These are phyloP conservation scores for Ophion obscuratus DNA, from an alignment of 2,888 invertebrate species.

Conservation along the genomic window DNA sequence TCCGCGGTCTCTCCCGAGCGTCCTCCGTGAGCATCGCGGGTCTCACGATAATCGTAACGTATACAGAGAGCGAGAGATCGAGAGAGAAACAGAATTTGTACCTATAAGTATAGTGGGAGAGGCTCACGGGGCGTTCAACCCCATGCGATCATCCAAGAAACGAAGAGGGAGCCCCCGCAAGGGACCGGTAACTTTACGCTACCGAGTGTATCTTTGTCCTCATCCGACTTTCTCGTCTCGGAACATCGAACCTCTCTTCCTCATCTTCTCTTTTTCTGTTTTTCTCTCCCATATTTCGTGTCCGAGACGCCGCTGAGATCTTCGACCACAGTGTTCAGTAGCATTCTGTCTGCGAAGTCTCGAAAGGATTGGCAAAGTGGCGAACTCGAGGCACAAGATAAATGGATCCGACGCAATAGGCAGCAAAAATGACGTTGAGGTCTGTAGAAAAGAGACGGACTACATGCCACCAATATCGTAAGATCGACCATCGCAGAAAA, in stretches of 20 bases:
- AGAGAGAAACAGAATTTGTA: slow-evolving; percentile 18
- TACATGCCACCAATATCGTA: not conserved
- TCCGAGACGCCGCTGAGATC: slow-evolving; percentile 23
- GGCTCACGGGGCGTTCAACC: slow-evolving; percentile 74
- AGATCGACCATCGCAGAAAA: slow-evolving; percentile 2
- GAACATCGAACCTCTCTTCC: not conserved
- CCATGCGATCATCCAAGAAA: slow-evolving; percentile 55
- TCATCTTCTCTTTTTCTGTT: not conserved
- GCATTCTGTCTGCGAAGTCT: slow-evolving; percentile 48
- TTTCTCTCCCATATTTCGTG: not conserved
- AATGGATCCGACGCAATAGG: slow-evolving; percentile 44
- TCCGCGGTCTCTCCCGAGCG: slow-evolving; percentile 48
- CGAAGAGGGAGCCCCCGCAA: slow-evolving; percentile 31
- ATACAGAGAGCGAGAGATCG: slow-evolving; percentile 37
- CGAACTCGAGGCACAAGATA: slow-evolving; percentile 3
- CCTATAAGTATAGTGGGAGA: slow-evolving; percentile 51
- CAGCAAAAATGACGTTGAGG: slow-evolving; percentile 33
- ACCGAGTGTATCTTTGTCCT: slow-evolving; percentile 45
- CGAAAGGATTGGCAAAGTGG: slow-evolving; percentile 26
- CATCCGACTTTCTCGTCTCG: slow-evolving; percentile 35
- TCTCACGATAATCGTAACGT: slow-evolving; percentile 67
- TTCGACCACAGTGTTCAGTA: slow-evolving; percentile 49
- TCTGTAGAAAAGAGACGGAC: not conserved
- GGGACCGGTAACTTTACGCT: slow-evolving; percentile 52
- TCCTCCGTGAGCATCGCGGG: slow-evolving; percentile 33